Evolutionary conservation across 2,888 invertebrate species (phyloP).

Genomic region (Pedicia rivosa): DNA sequence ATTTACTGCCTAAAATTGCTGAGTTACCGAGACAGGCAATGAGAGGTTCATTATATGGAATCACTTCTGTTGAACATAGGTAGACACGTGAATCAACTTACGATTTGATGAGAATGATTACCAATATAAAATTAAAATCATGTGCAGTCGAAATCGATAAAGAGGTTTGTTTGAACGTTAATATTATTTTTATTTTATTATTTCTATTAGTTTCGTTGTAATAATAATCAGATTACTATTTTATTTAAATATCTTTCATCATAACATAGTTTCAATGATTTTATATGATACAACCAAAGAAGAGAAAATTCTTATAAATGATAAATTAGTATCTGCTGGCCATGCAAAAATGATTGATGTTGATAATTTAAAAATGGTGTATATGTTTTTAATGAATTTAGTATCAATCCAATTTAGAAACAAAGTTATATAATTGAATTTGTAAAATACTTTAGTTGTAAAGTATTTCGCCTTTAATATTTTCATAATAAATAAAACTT

Average conservation of each 20-base stretch:
- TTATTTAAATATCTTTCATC: conserved; percentile 13
- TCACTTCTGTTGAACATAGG: conserved; percentile 15
- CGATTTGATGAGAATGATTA: conserved; percentile 13
- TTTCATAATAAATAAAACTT: too few species aligned
- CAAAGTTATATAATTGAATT: too few species aligned
- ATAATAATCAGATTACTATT: too few species aligned
- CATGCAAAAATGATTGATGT: conserved; percentile 17
- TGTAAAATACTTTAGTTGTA: too few species aligned
- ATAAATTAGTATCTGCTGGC: conserved; percentile 13
- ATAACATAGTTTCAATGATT: conserved; percentile 17
- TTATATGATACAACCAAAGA: conserved; percentile 19
- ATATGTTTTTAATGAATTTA: neutral
- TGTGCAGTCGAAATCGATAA: conserved; percentile 18
- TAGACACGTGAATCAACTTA: conserved; percentile 20
- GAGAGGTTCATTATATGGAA: conserved; percentile 18
- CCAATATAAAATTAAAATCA: conserved; percentile 17
- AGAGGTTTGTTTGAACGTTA: neutral
- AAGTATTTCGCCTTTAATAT: neutral
- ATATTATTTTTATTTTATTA: neutral
- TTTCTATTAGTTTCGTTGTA: neutral
- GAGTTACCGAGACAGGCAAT: conserved; percentile 19
- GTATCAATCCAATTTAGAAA: neutral
- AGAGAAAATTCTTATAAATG: conserved; percentile 16
- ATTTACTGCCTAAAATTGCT: conserved; percentile 18
- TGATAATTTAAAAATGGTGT: conserved; percentile 13